Base-by-base conservation (phyloP, 1,140 invertebrate genomes). In the Lucilia cuprina region DNA sequence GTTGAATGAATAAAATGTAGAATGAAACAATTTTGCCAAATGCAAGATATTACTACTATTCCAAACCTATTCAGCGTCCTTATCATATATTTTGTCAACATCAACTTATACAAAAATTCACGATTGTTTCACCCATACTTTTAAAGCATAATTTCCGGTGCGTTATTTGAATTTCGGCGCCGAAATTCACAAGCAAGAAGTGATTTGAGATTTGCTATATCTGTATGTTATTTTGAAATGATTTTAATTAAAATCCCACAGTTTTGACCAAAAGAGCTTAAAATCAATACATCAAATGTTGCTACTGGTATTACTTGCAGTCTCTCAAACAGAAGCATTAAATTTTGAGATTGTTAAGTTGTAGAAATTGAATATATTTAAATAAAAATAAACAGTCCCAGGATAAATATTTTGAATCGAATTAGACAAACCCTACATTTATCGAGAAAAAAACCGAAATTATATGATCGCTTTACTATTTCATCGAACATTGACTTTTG, bases 151-250 rank as follows among this genome's bases (percentile, higher is more conserved):
- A 80, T 80, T 80, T 80, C 77, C 77, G 77, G 77, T 80, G 77
- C 50, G 41, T 80, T 49, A 80, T 80, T 80, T 80, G 77, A 80
- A 80, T 47, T 50, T 80, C 50, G 77, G 77, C 77, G 77, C 77
- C 77, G 25, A 80, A 80, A 80, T 80, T 80, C 77, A 80, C 77
- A 80, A 80, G 41, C n/a, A 50, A 49, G 77, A 50, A 80, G 49
- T 80, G 77, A 80, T 80, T 80, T 50, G 41, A 12, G 77, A 80
- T 70, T 70, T 70, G 65, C 14, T 60, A 14, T 14, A 7, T 17
- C 14, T 14, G 55, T 60, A 30, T 30, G 25, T 30, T 30, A 30
- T 21, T 70, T 70, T 70, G 50, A 55, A 55, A 55, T 55, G 50
- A 14, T 12, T 55, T 55, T 55, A 55, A 55, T 55, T 55, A 55